Conservation (phyloP, 1,140 invertebrate species). For the Phymorhynchus buccinoides region DNA sequence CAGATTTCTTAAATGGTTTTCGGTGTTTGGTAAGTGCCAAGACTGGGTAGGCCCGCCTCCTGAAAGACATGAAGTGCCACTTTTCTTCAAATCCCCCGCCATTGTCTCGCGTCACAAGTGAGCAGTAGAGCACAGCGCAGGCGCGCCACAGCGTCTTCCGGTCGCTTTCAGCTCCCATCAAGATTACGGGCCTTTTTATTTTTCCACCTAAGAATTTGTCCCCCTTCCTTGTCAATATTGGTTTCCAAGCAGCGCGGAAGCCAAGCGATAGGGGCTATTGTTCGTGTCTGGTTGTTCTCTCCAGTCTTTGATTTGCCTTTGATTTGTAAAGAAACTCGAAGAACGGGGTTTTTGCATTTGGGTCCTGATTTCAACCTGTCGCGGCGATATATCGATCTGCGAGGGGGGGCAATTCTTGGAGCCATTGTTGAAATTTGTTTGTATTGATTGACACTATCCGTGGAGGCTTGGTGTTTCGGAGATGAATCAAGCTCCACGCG, state of each 20-base stretch:
- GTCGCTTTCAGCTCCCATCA: constrained; percentile 17
- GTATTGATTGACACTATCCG: constrained; percentile 2
- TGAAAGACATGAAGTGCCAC: constrained; percentile 27
- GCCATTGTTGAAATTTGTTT: constrained; percentile 25
- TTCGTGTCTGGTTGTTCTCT: neutral
- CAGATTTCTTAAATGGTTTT: constrained; percentile 37
- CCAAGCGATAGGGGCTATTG: neutral
- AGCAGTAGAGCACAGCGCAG: constrained; percentile 37
- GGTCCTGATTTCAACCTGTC: neutral
- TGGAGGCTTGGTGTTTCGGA: neutral
- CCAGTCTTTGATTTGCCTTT: constrained; percentile 15
- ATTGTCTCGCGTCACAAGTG: constrained; percentile 32
- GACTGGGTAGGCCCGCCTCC: neutral
- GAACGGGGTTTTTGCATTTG: constrained; percentile 27
- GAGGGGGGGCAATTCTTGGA: neutral
- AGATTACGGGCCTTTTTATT: constrained; percentile 13
- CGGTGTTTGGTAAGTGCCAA: constrained; percentile 36
- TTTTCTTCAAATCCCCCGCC: constrained; percentile 20
- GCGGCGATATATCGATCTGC: neutral
- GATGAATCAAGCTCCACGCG: neutral
- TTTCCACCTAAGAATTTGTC: constrained; percentile 24
- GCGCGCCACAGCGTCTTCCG: constrained; percentile 3
- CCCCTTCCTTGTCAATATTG: constrained; percentile 28
- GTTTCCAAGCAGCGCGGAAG: constrained; percentile 15
- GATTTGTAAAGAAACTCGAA: constrained; percentile 28